Conservation (phyloP, 2,113 vertebrate genomes). For the Boleophthalmus pectinirostris region DNA sequence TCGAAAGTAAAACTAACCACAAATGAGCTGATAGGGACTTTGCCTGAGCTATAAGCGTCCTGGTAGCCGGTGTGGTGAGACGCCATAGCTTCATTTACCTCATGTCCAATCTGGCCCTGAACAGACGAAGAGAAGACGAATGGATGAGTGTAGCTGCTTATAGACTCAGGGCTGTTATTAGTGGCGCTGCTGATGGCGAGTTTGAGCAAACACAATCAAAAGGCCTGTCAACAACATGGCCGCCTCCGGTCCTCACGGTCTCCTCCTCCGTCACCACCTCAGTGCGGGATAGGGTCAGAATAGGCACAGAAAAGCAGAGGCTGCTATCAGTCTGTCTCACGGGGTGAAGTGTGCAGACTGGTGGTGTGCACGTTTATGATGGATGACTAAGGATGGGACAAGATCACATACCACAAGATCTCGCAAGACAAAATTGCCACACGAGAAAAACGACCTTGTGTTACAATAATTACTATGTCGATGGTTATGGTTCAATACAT, state of each 20-base stretch:
- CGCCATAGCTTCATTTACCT: constrained; percentile 57
- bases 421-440: too few relatives aligned
- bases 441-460: too few relatives aligned
- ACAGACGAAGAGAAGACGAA: constrained; percentile 67
- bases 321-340: constrained; percentile 17
- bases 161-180: constrained; percentile 69
- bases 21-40: constrained; percentile 9
- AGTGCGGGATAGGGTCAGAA: constrained; percentile 24
- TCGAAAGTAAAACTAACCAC: background rate
- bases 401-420: too few relatives aligned
- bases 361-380: background rate
- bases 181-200: constrained; percentile 58
- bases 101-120: constrained; percentile 63
- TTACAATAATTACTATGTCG: too few relatives aligned
- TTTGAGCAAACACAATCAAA: constrained; percentile 73
- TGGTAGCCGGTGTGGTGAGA: constrained; percentile 44
- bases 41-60: constrained; percentile 42
- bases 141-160: constrained; percentile 60
- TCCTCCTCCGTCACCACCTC: constrained; percentile 36
- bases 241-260: constrained; percentile 44
- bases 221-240: constrained; percentile 65
- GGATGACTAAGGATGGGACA: background rate
- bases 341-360: background rate
- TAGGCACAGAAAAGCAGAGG: constrained; percentile 24
- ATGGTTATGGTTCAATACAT: too few relatives aligned